These are phyloP conservation scores for Beroe ovata DNA, from an alignment of 37 sponge, comb jelly and placozoan genomes.

Conservation along the genomic window DNA sequence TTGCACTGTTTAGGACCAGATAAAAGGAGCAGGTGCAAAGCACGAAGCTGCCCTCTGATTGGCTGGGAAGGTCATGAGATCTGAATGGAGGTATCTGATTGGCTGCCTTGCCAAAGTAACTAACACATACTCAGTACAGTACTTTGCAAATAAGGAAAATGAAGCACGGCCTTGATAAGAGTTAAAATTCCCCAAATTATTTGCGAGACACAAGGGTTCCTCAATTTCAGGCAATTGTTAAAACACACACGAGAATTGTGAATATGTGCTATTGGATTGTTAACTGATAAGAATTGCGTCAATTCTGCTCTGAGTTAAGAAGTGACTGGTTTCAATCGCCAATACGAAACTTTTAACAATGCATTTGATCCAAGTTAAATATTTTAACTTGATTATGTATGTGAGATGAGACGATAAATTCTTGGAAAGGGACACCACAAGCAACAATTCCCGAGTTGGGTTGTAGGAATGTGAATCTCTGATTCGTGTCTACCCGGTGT, in stretches of 20 bases:
- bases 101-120: not conserved
- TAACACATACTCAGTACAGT: not conserved
- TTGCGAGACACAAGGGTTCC: not conserved
- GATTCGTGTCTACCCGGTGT: no score
- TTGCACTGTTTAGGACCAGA: no score
- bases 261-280: not conserved
- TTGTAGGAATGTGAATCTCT: no score
- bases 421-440: no score
- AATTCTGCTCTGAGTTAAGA: not conserved
- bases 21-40: no score
- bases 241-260: not conserved
- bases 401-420: no score
- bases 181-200: not conserved
- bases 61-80: not conserved
- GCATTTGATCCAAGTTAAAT: no score
- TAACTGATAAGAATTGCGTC: not conserved
- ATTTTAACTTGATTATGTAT: no score
- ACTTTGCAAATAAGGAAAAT: not conserved
- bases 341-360: no score
- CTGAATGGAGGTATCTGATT: not conserved
- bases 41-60: not conserved
- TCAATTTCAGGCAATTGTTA: not conserved
- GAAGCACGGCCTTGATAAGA: not conserved
- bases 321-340: not conserved
- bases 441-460: no score